These are phyloP conservation scores for Apodemus speciosus DNA, from an alignment of 2,113 vertebrate genomes.

Conservation along the genomic window DNA sequence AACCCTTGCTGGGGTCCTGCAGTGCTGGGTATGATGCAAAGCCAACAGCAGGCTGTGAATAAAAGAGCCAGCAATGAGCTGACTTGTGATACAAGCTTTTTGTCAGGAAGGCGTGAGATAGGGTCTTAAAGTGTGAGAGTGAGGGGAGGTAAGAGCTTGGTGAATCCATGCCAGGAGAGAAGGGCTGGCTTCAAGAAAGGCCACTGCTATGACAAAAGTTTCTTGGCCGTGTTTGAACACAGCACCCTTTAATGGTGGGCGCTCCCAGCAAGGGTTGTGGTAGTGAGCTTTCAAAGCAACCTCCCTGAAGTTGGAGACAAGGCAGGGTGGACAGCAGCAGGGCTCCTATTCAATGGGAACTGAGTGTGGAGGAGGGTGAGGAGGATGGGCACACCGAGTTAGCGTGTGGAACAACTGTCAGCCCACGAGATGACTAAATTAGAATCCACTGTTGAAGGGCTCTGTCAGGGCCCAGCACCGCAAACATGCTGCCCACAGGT, in stretches of 20 bases:
- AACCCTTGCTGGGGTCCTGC: background rate
- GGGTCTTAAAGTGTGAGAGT: too few relatives aligned
- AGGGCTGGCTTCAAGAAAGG: background rate
- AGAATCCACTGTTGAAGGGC: background rate
- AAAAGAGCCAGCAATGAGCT: background rate
- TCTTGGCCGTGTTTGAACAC: background rate
- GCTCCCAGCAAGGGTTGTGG: background rate
- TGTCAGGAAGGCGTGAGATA: background rate
- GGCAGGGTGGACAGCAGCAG: background rate
- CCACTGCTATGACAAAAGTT: background rate
- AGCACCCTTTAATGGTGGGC: background rate
- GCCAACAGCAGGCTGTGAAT: background rate
- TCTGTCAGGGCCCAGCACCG: background rate
- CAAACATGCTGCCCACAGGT: background rate
- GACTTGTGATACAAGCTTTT: background rate
- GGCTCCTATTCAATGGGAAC: background rate
- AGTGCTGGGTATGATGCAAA: background rate
- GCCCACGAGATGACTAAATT: background rate
- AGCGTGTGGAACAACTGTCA: too few relatives aligned
- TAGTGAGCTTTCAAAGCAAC: background rate
- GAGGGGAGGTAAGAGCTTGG: background rate
- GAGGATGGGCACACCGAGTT: background rate
- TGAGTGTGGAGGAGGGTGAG: background rate
- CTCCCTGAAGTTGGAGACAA: background rate
- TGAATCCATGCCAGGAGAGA: background rate